These are phyloP conservation scores for Rhingia rostrata DNA, from an alignment of 2,888 invertebrate genomes.

Conservation along the genomic window DNA sequence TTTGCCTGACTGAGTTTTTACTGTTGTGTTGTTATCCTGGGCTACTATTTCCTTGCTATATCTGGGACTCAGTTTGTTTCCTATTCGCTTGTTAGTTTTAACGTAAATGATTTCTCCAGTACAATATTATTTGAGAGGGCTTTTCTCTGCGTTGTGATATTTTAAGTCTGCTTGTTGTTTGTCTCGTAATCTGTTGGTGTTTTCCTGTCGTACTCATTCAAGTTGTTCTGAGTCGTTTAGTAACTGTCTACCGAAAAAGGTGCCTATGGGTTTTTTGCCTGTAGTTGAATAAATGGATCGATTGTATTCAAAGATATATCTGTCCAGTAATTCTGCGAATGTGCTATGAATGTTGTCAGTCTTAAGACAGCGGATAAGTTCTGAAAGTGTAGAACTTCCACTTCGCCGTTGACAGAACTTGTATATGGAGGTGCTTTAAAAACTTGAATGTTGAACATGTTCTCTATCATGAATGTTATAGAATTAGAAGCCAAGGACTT, in stretches of 20 bases:
- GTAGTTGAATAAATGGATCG: conserved; percentile 12
- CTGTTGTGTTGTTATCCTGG: conserved; percentile 3
- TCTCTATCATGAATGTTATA: conserved; percentile 32
- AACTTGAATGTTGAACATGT: conserved; percentile 31
- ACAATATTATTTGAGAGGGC: conserved; percentile 47
- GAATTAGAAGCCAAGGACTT: conserved; percentile 27
- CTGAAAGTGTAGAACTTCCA: conserved; percentile 56
- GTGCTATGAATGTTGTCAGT: conserved; percentile 26
- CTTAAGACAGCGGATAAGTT: conserved; percentile 52
- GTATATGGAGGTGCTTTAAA: conserved; percentile 42
- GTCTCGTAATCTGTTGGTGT: conserved; percentile 28
- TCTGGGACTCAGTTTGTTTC: conserved; percentile 14
- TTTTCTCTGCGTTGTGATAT: conserved; percentile 49
- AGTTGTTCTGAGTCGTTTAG: background rate
- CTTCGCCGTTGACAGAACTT: conserved; percentile 31
- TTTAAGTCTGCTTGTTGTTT: conserved; percentile 58
- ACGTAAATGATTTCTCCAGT: conserved; percentile 24
- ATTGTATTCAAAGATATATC: conserved; percentile 29
- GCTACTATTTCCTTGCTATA: conserved; percentile 24
- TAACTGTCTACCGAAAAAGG: conserved; percentile 1
- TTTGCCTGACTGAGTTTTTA: no score
- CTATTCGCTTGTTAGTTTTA: conserved; percentile 14
- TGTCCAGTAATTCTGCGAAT: conserved; percentile 39
- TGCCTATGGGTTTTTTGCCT: conserved; percentile 6
- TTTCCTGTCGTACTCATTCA: conserved; percentile 28